Base-by-base conservation (phyloP, 2,888 invertebrate genomes). In the Ophioninae sp. region DNA sequence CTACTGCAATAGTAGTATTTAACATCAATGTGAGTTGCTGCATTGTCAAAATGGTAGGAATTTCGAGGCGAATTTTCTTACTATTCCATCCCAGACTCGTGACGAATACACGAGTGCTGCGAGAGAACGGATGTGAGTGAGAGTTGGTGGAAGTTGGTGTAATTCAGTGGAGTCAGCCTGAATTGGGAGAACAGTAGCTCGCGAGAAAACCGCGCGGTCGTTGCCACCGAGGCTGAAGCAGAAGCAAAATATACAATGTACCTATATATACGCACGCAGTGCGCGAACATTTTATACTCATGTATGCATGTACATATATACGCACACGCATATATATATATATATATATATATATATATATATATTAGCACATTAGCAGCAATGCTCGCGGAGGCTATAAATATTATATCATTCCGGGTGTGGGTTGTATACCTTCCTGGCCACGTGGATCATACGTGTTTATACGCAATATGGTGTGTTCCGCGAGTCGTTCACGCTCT, bases 401-500 rank as follows among this genome's bases (percentile, higher is more conserved):
- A 84, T 84, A 84, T 84, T 82, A 82, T 82, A 84, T 84, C 79
- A 84, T 84, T 81, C 76, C 81, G 81, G 76, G 84, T 84, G 84
- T 79, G 84, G 68, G 64, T 73, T 79, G 67, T 65, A 39, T 41
- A 69, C 58, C 44, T 37, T 59, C 64, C 58, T 68, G 67, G 72
- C 82, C 84, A 84, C 84, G 84, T 84, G 84, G 82, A 82, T 39
- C 39, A 44, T 56, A 75, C 58, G 41, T 74, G 80, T 71, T 83
- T 81, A 74, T 83, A 78, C 73, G 74, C 65, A 23, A 74, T 77
- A 41, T 64, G 61, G 22, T 41, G 64, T 64, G 71, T 39, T 58
- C 58, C 63, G 20, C 30, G 23, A 13, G 39, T 61, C 23, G 39
- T 69, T 23, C 9, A 20, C 51, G 51, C 56, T 51, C 56, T 9